phyloP scores from a whole-genome alignment of 2,888 invertebrate species.

The Ptilodon capucinus region DNA sequence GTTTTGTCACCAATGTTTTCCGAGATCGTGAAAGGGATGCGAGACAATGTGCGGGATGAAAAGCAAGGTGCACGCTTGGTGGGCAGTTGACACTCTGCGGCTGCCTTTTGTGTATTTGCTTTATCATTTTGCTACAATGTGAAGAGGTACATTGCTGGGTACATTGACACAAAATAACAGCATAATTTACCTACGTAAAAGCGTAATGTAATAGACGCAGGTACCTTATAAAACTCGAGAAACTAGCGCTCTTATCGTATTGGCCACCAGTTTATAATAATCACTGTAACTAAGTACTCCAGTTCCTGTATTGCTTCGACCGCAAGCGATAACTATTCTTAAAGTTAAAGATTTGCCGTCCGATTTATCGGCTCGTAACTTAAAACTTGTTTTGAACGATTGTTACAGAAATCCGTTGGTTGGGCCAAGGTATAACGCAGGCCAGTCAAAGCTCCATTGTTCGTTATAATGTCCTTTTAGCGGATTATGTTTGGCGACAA shows the following conservation, averaged over 20 bases:
- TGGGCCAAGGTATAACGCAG: conserved; percentile 31
- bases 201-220: too few relatives aligned
- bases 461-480: conserved; percentile 29
- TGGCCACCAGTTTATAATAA: conserved; percentile 1
- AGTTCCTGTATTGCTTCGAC: neutral
- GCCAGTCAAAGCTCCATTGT: conserved; percentile 47
- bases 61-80: conserved; percentile 37
- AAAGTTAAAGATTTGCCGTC: conserved; percentile 16
- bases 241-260: neutral
- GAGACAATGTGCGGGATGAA: conserved; percentile 37
- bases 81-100: neutral
- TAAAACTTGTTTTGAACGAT: conserved; percentile 46
- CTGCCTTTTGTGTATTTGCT: neutral
- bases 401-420: conserved; percentile 42
- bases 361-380: conserved; percentile 36
- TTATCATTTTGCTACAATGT: too few relatives aligned
- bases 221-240: neutral
- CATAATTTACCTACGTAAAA: too few relatives aligned
- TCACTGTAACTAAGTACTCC: neutral
- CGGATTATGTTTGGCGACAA: conserved; percentile 6
- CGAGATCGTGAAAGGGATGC: conserved; percentile 33
- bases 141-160: too few relatives aligned
- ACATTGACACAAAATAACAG: neutral
- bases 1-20: conserved; percentile 41
- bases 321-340: neutral